Evolutionary conservation across 1,140 invertebrate genomes (phyloP).

Genomic region (Telenomus remus): DNA sequence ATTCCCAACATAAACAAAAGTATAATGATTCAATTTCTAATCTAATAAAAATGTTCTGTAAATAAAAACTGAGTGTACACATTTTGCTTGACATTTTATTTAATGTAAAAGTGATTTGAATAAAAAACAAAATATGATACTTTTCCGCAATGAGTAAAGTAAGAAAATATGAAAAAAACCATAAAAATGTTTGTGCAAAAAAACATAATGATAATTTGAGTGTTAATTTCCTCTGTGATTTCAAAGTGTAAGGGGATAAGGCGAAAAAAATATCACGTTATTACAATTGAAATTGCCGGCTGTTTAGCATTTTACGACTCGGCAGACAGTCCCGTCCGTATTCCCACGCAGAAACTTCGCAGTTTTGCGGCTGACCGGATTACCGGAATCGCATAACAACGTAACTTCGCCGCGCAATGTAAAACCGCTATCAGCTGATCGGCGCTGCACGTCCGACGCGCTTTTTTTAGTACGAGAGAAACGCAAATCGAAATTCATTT

Average conservation of each 20-base stretch:
- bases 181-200: too few species aligned
- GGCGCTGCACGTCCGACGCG: conserved; percentile 8
- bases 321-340: conserved; percentile 20
- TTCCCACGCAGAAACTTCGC: conserved; percentile 48
- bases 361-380: conserved; percentile 55
- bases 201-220: neutral
- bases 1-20: too few species aligned
- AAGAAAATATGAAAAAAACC: too few species aligned
- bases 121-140: too few species aligned
- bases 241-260: conserved; percentile 15
- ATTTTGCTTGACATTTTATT: too few species aligned
- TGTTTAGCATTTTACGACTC: conserved; percentile 51
- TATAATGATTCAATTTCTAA: too few species aligned
- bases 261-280: conserved; percentile 17
- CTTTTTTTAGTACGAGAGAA: conserved; percentile 9
- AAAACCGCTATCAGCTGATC: conserved; percentile 47
- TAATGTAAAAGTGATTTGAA: too few species aligned
- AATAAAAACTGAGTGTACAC: too few species aligned
- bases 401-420: conserved; percentile 24
- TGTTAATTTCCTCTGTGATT: conserved; percentile 7
- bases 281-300: conserved; percentile 43
- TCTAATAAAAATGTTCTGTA: too few species aligned
- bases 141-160: too few species aligned
- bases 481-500: conserved; percentile 13
- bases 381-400: conserved; percentile 48